phyloP scores from a whole-genome alignment of 2,888 invertebrate species.

The Pseudolycoriella hygida region DNA sequence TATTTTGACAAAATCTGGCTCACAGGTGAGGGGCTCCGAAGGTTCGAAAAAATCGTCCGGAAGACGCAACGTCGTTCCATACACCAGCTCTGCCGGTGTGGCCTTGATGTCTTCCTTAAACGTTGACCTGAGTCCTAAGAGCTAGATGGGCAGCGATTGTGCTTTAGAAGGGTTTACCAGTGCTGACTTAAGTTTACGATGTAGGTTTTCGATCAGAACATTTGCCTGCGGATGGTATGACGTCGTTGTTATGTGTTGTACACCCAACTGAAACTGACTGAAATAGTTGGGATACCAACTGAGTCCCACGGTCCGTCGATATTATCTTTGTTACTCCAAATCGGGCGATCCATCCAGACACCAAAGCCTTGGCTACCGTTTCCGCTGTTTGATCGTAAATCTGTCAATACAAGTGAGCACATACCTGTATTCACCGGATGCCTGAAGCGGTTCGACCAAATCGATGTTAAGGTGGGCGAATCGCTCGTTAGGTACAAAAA shows the following conservation, averaged over 20 bases:
- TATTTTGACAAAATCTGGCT: no score
- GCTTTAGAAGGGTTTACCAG: not conserved
- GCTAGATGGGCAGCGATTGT: not conserved
- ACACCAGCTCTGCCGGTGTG: not conserved
- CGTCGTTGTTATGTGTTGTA: not conserved
- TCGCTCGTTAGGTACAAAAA: not conserved
- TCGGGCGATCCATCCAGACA: slow-evolving; percentile 9
- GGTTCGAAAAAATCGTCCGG: slow-evolving; percentile 12
- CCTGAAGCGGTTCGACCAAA: slow-evolving; percentile 19
- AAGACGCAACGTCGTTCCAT: slow-evolving; percentile 9
- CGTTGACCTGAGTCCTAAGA: not conserved
- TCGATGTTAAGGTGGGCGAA: slow-evolving; percentile 21
- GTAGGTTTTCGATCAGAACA: not conserved
- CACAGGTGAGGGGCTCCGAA: no score
- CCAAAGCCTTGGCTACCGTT: slow-evolving; percentile 8
- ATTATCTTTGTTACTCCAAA: slow-evolving; percentile 8
- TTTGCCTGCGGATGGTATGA: not conserved
- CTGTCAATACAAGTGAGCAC: slow-evolving; percentile 9
- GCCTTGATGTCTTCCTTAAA: not conserved
- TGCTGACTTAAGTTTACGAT: not conserved
- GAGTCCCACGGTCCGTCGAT: slow-evolving; percentile 20
- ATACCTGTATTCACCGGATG: slow-evolving; percentile 9
- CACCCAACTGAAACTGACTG: not conserved
- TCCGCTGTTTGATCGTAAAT: slow-evolving; percentile 9
- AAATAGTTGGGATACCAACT: not conserved